Evolutionary conservation across 2,113 vertebrate species (phyloP), one percentile per base, ranked within the genome.

Genomic region (Lasiurus cinereus): DNA sequence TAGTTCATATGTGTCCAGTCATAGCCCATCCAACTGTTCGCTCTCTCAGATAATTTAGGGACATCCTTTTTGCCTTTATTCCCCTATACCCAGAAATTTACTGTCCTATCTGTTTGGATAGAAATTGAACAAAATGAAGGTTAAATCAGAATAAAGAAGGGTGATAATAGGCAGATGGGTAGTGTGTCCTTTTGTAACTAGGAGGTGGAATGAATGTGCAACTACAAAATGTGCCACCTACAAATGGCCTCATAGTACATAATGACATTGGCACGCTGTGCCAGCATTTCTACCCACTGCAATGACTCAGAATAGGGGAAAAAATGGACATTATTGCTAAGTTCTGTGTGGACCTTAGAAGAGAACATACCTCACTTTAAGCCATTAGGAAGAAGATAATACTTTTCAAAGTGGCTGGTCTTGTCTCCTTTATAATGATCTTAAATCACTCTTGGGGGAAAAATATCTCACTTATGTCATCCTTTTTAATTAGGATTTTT

Each of bases 401-500:
- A 82, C 33, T 70, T 95, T 85, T 43, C 16, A 21, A 80, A 87
- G 52, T 29, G 19, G n/a, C 56, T 72, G 56, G 22, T 62, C 74
- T 87, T 84, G 18, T 90, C 87, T 80, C 56, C 33, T 87, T 96
- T 48, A 84, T 93, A 84, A 78, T 90, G 80, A 82, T 77, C 8
- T 54, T 77, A 91, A 96, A 78, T 87, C 62, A 70, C 46, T 78
- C 39, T 78, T 8, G 21, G 69, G 22, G 56, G 36, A 14, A 43
- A 43, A 36, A 33, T 48, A 50, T 12, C 21, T 22, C 87, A 88
- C 27, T 95, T 43, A 77, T 72, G 69, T 90, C 31, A 84, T 88
- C 13, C n/a, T 19, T 13, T 85, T 96, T 93, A 82, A 94, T 90
- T 90, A 77, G 62, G 33, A 84, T 93, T 93, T 91, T 64, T 94